Evolutionary conservation across 2,888 invertebrate species (phyloP).

Genomic region (Calameuta idolon): DNA sequence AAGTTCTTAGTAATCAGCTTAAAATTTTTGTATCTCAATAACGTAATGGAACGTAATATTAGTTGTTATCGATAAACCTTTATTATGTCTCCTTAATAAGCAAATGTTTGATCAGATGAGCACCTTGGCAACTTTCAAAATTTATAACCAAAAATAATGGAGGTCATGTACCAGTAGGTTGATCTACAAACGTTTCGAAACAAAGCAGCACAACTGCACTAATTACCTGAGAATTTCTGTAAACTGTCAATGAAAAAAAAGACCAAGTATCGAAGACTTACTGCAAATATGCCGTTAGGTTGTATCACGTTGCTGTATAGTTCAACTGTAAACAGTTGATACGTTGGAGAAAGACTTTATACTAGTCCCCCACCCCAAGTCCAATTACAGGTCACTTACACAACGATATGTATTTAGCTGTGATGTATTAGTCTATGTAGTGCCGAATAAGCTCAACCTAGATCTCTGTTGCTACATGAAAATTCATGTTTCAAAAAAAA

Average conservation of each 20-base stretch:
- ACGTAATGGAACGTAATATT: neutral
- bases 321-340: conserved; percentile 43
- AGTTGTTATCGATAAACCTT: neutral
- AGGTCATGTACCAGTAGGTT: neutral
- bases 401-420: neutral
- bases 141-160: neutral
- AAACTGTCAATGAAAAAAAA: neutral
- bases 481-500: too few relatives aligned
- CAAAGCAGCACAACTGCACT: neutral
- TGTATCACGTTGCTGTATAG: conserved; percentile 7
- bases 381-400: conserved; percentile 32
- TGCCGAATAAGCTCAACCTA: neutral
- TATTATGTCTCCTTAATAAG: neutral
- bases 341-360: conserved; percentile 41
- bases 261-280: neutral
- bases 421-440: neutral
- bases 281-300: neutral
- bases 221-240: neutral
- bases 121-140: neutral
- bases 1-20: neutral
- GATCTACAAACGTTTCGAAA: neutral
- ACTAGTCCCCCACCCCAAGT: conserved; percentile 41
- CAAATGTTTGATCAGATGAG: neutral
- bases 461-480: too few relatives aligned
- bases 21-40: neutral